Evolutionary conservation across 2,888 invertebrate genomes (phyloP).

Genomic region (Napeogenes inachia): DNA sequence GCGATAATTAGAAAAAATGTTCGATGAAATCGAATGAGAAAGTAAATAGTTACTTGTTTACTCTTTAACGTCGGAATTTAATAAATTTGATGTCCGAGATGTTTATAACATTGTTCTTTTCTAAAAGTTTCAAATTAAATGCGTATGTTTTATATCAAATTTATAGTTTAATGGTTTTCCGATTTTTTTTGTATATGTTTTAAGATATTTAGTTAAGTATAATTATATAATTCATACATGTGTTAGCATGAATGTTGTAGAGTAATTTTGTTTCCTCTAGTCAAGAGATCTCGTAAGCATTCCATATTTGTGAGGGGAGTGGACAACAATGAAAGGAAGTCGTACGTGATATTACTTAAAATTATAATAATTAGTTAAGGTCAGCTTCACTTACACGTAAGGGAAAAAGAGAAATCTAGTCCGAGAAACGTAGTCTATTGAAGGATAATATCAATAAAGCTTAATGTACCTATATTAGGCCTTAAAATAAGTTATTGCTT

Average conservation of each 20-base stretch:
- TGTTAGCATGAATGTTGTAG: constrained; percentile 15
- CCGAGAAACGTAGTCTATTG: constrained; percentile 42
- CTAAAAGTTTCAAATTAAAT: too few relatives aligned
- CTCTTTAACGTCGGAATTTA: constrained; percentile 19
- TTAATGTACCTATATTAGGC: constrained; percentile 34
- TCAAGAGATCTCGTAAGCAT: constrained; percentile 41
- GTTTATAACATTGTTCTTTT: too few relatives aligned
- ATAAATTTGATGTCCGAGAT: constrained; percentile 11
- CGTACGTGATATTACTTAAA: constrained; percentile 69
- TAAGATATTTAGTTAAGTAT: too few relatives aligned
- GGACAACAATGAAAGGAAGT: constrained; percentile 39
- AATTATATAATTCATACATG: too few relatives aligned
- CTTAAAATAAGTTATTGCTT: constrained; percentile 19
- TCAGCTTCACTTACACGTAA: constrained; percentile 46
- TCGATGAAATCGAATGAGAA: constrained; percentile 49
- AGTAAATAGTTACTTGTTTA: constrained; percentile 12
- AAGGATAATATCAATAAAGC: constrained; percentile 29
- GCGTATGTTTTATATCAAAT: too few relatives aligned
- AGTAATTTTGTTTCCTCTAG: constrained; percentile 34
- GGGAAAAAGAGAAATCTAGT: constrained; percentile 49
- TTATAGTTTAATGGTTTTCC: too few relatives aligned
- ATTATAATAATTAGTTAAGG: constrained; percentile 46
- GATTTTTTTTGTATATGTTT: too few relatives aligned
- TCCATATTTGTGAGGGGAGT: constrained; percentile 34
- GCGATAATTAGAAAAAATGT: constrained; percentile 35